These are phyloP conservation scores for Drosophila asahinai DNA, from an alignment of 1,140 invertebrate species.

Conservation along the genomic window DNA sequence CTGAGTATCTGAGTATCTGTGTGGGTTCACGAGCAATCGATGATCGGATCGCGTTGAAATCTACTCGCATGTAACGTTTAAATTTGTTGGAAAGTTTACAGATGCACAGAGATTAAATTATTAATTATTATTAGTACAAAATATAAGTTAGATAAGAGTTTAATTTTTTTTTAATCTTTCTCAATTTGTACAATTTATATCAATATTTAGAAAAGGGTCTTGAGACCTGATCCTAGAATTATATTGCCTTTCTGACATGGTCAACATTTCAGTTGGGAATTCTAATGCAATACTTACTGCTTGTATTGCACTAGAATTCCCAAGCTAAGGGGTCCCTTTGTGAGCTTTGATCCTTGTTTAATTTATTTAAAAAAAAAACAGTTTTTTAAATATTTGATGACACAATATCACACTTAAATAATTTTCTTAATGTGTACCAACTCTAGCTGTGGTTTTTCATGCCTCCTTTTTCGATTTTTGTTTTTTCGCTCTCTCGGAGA, in stretches of 20 bases:
- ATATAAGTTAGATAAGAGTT: too few species aligned
- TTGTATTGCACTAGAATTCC: too few species aligned
- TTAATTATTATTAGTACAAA: background rate
- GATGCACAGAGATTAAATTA: background rate
- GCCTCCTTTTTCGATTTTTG: conserved; percentile 52
- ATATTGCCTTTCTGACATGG: too few species aligned
- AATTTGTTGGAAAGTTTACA: conserved; percentile 61
- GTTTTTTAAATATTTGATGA: background rate
- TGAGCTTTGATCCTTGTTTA: too few species aligned
- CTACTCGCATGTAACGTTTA: conserved; percentile 82
- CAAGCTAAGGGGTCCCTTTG: too few species aligned
- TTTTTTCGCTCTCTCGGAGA: conserved; percentile 40
- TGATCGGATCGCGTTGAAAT: conserved; percentile 78
- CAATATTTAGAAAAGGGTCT: too few species aligned
- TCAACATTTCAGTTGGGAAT: too few species aligned
- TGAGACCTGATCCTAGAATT: too few species aligned
- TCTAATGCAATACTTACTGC: too few species aligned
- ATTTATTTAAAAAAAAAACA: too few species aligned
- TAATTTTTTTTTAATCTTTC: too few species aligned
- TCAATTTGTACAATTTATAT: too few species aligned
- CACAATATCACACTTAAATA: background rate
- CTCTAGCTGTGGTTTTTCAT: conserved; percentile 50
- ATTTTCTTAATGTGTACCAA: background rate
- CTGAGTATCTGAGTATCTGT: conserved; percentile 53
- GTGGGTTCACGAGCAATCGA: conserved; percentile 74